Base-by-base conservation (phyloP, 2,797 vertebrate species). In the Uromys caudimaculatus region DNA sequence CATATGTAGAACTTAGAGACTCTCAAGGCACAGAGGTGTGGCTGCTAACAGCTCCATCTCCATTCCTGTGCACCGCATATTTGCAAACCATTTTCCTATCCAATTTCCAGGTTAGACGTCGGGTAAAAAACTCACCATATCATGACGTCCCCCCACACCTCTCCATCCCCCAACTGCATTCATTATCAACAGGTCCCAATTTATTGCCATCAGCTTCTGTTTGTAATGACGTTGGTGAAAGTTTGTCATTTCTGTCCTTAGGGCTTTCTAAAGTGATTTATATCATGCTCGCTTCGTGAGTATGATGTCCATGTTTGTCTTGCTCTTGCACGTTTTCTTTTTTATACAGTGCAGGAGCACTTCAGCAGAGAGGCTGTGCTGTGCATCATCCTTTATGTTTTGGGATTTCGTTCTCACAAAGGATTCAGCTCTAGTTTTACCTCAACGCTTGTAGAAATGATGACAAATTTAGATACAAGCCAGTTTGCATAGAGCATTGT, bases 251-350 rank as follows among this genome's bases (percentile, higher is more conserved):
- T 0, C 38, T 32, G 73, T 58, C 88, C 62, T 95, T 27, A 29
- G 21, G 75, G 41, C 64, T 96, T 97, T 93, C 95, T 73, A 54
- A 73, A 93, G 17, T 94, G 52, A 85, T 97, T 94, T 92, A 21
- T 50, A 60, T 90, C 64, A 67, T 8, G 6, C 62, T 23, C 41
- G 21, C 41, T 93, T 75, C 58, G 27, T 24, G 29, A 77, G 58
- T 54, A 0, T 32, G n/a, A 47, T 13, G 47, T 58, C 75, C 58
- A 78, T 47, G 76, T 58, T 88, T 89, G 81, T 77, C 95, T 96
- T 17, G 29, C 3, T 81, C 79, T 83, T 67, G 44, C 56, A 44
- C 6, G 58, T 27, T 89, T 75, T 41, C 47, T 89, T 82, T 87
- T 89, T 7, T 16, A 69, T 8, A 11, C 4, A n/a, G 0, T 23